phyloP scores from a whole-genome alignment of 2,797 vertebrate genomes.

The Cichlasoma orientale region DNA sequence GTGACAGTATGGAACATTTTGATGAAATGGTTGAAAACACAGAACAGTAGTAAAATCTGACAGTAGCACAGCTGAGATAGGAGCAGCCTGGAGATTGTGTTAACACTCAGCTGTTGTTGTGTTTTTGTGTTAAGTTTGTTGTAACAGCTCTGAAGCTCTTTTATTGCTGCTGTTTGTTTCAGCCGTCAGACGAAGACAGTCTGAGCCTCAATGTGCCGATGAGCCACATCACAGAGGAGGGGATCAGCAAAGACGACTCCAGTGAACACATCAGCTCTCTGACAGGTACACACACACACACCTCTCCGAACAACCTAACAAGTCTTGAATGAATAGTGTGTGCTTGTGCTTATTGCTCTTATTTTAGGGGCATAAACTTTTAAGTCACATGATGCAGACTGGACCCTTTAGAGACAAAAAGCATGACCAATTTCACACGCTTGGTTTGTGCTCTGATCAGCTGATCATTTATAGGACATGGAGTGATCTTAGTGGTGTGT shows the following conservation, averaged over 20 bases:
- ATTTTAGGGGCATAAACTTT: not conserved
- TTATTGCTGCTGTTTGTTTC: not conserved
- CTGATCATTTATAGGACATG: not conserved
- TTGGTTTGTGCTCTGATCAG: not conserved
- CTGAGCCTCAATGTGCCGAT: conserved; percentile 90
- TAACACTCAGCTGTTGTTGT: not conserved
- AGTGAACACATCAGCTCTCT: conserved; percentile 83
- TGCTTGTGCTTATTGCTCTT: not conserved
- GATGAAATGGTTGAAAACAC: not conserved
- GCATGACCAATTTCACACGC: no score
- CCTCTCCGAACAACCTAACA: not conserved
- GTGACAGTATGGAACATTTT: not conserved
- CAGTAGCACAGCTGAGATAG: not conserved
- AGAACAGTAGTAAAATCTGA: not conserved
- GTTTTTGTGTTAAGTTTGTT: not conserved
- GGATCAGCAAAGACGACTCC: conserved; percentile 85
- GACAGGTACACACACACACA: conserved; percentile 80
- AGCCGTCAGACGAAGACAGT: conserved; percentile 96
- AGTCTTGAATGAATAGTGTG: not conserved
- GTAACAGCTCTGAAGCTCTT: not conserved
- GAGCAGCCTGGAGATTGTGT: not conserved
- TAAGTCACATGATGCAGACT: not conserved
- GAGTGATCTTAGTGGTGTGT: not conserved
- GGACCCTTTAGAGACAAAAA: not conserved
- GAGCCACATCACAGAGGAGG: conserved; percentile 92